Conservation (phyloP, 2,888 invertebrate genomes). For the Chrysolina haemoptera region DNA sequence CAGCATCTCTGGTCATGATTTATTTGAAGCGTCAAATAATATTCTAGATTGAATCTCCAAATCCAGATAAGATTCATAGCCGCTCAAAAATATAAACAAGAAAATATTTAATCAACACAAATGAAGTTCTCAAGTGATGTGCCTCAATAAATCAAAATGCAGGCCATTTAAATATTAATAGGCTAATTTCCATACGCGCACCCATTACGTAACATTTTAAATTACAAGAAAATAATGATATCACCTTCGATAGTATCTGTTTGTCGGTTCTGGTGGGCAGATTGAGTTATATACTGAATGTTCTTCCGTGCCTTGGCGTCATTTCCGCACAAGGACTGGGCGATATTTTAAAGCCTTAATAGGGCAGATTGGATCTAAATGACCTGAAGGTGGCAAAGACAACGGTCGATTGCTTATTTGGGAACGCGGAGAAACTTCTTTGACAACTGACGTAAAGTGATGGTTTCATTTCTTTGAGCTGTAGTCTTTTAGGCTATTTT, state of each 20-base stretch:
- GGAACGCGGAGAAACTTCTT: conserved; percentile 49
- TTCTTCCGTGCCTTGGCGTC: conserved; percentile 63
- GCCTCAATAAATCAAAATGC: conserved; percentile 59
- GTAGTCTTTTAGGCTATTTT: too few relatives aligned
- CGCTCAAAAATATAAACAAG: conserved; percentile 46
- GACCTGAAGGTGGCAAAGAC: conserved; percentile 60
- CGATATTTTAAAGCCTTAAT: conserved; percentile 65
- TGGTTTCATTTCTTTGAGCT: conserved; percentile 55
- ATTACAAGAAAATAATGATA: conserved; percentile 65
- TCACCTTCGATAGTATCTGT: conserved; percentile 61
- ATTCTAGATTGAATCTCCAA: conserved; percentile 28
- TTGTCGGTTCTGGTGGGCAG: conserved; percentile 61
- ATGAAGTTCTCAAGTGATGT: conserved; percentile 56
- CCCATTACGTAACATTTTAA: conserved; percentile 65
- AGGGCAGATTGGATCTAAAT: conserved; percentile 65
- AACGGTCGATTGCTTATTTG: conserved; percentile 59
- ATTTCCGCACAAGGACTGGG: conserved; percentile 63
- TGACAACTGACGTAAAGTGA: conserved; percentile 56
- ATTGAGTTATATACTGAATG: conserved; percentile 61
- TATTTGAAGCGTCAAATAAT: conserved; percentile 24
- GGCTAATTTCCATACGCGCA: conserved; percentile 63
- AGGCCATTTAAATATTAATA: conserved; percentile 60
- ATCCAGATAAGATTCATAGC: conserved; percentile 39
- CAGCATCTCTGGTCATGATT: conserved; percentile 27
- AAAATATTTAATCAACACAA: conserved; percentile 59